Conservation (phyloP, 2,113 vertebrate genomes). For the Chaetorhynchus papuensis region DNA sequence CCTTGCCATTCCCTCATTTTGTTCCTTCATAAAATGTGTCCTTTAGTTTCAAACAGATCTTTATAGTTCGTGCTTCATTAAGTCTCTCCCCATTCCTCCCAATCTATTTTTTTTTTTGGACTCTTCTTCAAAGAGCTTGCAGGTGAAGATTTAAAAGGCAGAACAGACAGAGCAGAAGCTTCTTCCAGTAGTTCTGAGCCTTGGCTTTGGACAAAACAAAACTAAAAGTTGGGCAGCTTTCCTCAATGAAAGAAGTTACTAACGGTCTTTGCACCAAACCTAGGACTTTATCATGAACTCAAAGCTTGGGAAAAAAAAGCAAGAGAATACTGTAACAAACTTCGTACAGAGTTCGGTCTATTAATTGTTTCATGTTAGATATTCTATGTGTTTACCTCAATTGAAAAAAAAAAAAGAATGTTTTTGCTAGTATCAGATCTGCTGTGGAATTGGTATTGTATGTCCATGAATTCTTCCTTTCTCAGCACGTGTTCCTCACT, state of each 20-base stretch:
- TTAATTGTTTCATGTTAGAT: conserved; percentile 99
- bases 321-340: conserved; percentile 99
- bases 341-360: conserved; percentile 99
- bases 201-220: conserved; percentile 79
- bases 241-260: conserved; percentile 76
- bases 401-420: conserved; percentile 98
- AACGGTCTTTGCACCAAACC: conserved; percentile 90
- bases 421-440: conserved; percentile 99
- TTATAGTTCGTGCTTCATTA: conserved; percentile 91
- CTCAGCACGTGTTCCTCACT: conserved; percentile 99
- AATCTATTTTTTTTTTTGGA: conserved; percentile 72
- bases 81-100: conserved; percentile 73
- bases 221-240: conserved; percentile 79
- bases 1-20: conserved; percentile 84
- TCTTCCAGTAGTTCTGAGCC: conserved; percentile 85
- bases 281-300: conserved; percentile 88
- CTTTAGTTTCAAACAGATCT: conserved; percentile 88
- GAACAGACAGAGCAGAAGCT: conserved; percentile 84
- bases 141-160: conserved; percentile 86
- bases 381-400: conserved; percentile 99
- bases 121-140: conserved; percentile 90
- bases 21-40: conserved; percentile 90
- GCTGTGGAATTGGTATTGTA: conserved; percentile 99
- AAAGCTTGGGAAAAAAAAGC: conserved; percentile 79
- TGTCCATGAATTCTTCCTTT: conserved; percentile 99